These are phyloP conservation scores for Bufo bufo DNA, from an alignment of 2,113 vertebrate species.

Conservation along the genomic window DNA sequence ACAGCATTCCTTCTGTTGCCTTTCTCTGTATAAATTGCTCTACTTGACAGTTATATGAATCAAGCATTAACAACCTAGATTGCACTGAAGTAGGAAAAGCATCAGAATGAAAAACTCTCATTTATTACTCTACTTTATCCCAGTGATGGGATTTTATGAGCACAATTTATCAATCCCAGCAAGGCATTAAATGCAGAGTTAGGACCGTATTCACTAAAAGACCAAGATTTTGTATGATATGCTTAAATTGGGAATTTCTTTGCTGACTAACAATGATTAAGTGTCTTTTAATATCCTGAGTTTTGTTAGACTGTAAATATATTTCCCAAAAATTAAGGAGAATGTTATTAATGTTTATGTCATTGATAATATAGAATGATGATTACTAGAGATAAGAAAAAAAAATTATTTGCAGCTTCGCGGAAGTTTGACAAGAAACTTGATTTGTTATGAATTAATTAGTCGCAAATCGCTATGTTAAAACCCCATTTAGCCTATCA, in stretches of 20 bases:
- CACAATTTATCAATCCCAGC: conserved; percentile 54
- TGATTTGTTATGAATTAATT: no score
- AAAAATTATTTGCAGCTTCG: no score
- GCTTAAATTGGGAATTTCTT: not conserved
- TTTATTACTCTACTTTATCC: conserved; percentile 59
- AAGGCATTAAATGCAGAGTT: conserved; percentile 46
- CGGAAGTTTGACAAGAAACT: no score
- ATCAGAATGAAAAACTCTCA: conserved; percentile 60
- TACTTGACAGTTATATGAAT: conserved; percentile 59
- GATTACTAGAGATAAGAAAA: not conserved
- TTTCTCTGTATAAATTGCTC: conserved; percentile 60
- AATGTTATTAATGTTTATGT: not conserved
- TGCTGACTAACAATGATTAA: not conserved
- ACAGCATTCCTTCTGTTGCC: conserved; percentile 56
- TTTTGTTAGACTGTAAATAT: not conserved
- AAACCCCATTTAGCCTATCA: no score
- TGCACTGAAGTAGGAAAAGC: conserved; percentile 59
- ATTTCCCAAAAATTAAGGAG: not conserved
- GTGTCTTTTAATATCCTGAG: not conserved
- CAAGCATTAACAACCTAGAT: conserved; percentile 60
- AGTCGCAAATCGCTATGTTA: no score
- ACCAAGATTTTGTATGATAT: not conserved
- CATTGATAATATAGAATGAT: not conserved
- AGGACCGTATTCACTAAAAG: conserved; percentile 36
- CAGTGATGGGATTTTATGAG: conserved; percentile 59